Conservation (phyloP, 2,113 vertebrate genomes). For the Rana temporaria region DNA sequence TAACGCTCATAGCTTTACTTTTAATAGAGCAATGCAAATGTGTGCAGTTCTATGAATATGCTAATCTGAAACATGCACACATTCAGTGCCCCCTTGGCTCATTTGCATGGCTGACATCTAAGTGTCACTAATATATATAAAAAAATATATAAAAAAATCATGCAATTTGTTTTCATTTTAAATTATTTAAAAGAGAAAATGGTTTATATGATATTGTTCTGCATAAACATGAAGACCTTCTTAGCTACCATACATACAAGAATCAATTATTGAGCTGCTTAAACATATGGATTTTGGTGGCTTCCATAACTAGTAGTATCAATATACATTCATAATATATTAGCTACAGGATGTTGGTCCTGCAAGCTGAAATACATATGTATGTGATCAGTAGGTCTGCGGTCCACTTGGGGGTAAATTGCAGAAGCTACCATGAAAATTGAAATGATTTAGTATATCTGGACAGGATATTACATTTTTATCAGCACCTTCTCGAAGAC, state of each 20-base stretch:
- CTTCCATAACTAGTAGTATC: too few species aligned
- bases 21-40: constrained; percentile 35
- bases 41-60: constrained; percentile 38
- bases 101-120: background rate
- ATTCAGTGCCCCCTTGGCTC: background rate
- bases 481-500: background rate
- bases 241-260: too few species aligned
- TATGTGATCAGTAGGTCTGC: background rate
- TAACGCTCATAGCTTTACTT: constrained; percentile 18
- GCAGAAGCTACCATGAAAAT: constrained; percentile 2
- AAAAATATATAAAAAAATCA: too few species aligned
- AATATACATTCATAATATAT: background rate
- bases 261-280: too few species aligned
- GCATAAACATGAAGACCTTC: too few species aligned
- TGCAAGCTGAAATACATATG: constrained; percentile 12
- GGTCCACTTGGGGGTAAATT: constrained; percentile 13
- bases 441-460: constrained; percentile 6
- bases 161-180: too few species aligned
- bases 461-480: constrained; percentile 25
- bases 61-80: constrained; percentile 23
- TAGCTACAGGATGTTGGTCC: background rate
- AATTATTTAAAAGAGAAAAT: too few species aligned
- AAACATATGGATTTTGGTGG: too few species aligned
- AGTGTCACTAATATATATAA: background rate
- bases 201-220: too few species aligned